These are phyloP conservation scores for Steatocranus sp. DNA, from an alignment of 2,797 vertebrate species.

Conservation along the genomic window DNA sequence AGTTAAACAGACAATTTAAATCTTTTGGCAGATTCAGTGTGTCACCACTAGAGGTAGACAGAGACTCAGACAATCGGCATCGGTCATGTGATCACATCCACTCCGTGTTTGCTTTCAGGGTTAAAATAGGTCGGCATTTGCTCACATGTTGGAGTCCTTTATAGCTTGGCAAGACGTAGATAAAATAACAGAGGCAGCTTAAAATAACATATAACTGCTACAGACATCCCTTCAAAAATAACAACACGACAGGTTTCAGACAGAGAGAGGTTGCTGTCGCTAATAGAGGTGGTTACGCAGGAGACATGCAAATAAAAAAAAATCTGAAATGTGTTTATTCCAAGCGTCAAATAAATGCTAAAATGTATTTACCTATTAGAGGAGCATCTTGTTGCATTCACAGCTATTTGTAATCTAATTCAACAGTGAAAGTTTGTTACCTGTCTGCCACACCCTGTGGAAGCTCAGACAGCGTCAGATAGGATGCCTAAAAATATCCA, in stretches of 20 bases:
- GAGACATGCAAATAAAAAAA: neutral
- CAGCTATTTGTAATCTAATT: neutral
- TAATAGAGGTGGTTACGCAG: neutral
- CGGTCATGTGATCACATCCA: neutral
- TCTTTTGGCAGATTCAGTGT: neutral
- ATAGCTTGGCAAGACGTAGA: constrained; percentile 12
- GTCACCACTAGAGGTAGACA: constrained; percentile 64
- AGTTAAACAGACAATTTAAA: neutral
- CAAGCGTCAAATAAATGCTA: neutral
- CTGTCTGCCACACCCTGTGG: neutral
- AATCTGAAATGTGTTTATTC: neutral
- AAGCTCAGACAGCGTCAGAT: neutral
- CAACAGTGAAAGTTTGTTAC: neutral
- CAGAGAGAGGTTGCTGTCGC: neutral
- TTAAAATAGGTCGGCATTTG: constrained; percentile 52
- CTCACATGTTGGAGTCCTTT: constrained; percentile 11
- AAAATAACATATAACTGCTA: constrained; percentile 9
- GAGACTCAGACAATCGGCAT: neutral
- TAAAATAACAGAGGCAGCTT: constrained; percentile 10
- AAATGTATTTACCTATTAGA: neutral
- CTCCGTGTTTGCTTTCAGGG: neutral
- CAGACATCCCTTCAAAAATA: neutral
- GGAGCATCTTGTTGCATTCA: neutral
- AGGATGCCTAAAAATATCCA: constrained; percentile 24
- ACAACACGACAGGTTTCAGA: neutral